Conservation (phyloP, 2,797 vertebrate genomes). For the Oophaga sylvatica region DNA sequence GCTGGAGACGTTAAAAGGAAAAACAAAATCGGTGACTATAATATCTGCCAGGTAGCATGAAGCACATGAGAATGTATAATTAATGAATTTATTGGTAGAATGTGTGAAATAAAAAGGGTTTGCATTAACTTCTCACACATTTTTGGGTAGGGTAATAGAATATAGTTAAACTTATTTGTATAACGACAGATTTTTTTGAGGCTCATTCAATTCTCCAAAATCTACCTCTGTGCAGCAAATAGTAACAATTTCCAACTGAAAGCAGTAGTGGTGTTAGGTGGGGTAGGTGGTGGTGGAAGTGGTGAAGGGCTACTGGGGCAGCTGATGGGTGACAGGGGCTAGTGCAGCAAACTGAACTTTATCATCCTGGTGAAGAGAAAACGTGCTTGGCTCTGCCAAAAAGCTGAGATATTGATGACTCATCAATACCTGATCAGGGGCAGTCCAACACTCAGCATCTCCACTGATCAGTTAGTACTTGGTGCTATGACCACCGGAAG, state of each 20-base stretch:
- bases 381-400: too few relatives aligned
- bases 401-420: too few relatives aligned
- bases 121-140: not conserved
- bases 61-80: not conserved
- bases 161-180: not conserved
- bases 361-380: too few relatives aligned
- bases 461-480: too few relatives aligned
- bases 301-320: too few relatives aligned
- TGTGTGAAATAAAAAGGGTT: not conserved
- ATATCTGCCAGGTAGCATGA: conserved; percentile 24
- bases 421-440: too few relatives aligned
- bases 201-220: not conserved
- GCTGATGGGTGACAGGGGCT: too few relatives aligned
- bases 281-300: too few relatives aligned
- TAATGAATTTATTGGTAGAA: not conserved
- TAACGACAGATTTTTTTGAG: not conserved
- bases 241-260: not conserved
- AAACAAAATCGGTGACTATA: conserved; percentile 66
- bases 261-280: not conserved
- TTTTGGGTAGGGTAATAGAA: not conserved
- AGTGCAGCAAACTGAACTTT: too few relatives aligned
- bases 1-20: conserved; percentile 67
- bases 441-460: too few relatives aligned
- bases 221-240: not conserved
- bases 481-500: too few relatives aligned